Evolutionary conservation across 2,888 invertebrate genomes (phyloP), one percentile per base, ranked within the genome.

Genomic region (Archips crataeganus): DNA sequence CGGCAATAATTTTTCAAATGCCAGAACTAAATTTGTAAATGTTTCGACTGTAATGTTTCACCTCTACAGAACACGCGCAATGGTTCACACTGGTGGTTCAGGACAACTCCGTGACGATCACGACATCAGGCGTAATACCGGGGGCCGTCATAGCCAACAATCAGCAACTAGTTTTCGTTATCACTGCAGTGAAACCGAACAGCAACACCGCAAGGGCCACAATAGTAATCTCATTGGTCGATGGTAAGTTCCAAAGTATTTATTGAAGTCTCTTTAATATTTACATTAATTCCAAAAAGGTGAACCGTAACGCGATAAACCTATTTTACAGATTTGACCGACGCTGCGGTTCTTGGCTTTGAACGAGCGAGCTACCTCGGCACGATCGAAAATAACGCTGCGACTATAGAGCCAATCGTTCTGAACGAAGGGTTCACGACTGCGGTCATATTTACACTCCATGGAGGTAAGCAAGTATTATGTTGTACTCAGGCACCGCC

Each of bases 351-450:
- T 32, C 77, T 80, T 6, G 79, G 78, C 6, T 81, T 81, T 49
- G 79, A 81, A 51, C 73, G 74, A 66, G 70, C 77, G 9, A 75
- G 69, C 32, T 81, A 81, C 70, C 51, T 77, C 2, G 81, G 80
- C 34, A 34, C 75, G 0, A 72, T 80, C 36, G 71, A 74, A 67
- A 75, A 74, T 61, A 45, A 73, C 54, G 39, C 32, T 34, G 36
- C 73, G 23, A 64, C 69, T 5, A 51, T 79, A 39, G 71, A 76
- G 11, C 34, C 75, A 9, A 79, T 80, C 13, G 63, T 68, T 3
- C 74, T 80, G 1, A 77, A 13, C 11, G 73, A 77, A 60, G 80
- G 79, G 9, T 78, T 78, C 60, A 65, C 76, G 1, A 47, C 62
- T 5, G 60, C 63, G 8, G 78, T 80, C 3, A n/a, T 60, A 11